These are phyloP conservation scores for Holothuria glaberrima DNA, from an alignment of 35 echinoderm and acorn worm species.

Conservation along the genomic window DNA sequence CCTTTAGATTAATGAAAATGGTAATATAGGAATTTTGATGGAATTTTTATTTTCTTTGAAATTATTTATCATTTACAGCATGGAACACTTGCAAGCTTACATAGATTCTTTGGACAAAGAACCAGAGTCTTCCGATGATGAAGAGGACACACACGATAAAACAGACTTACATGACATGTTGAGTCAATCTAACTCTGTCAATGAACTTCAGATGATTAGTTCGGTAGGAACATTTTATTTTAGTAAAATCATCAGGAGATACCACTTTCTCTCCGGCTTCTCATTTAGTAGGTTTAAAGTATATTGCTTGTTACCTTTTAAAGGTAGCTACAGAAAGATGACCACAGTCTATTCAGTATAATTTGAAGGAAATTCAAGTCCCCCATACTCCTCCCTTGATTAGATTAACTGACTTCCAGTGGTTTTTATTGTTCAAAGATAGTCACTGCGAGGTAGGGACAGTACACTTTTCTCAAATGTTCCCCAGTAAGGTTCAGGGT, in stretches of 20 bases:
- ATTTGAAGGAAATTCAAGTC: not conserved
- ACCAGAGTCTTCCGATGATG: conserved; percentile 70
- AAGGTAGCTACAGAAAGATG: too few relatives aligned
- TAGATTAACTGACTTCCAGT: not conserved
- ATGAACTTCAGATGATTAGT: conserved; percentile 82
- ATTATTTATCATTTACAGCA: conserved; percentile 32
- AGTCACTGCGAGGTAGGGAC: too few relatives aligned
- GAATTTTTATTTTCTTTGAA: not conserved
- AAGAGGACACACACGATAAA: conserved; percentile 52
- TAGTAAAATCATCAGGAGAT: not conserved
- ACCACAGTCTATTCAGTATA: too few relatives aligned
- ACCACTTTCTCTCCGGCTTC: too few relatives aligned
- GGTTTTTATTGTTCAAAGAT: not conserved
- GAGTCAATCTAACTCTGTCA: conserved; percentile 81
- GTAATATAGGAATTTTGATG: not conserved
- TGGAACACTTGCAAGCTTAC: conserved; percentile 94
- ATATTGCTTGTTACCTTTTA: too few relatives aligned
- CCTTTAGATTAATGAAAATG: not conserved
- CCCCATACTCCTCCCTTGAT: not conserved
- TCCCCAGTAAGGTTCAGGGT: too few relatives aligned
- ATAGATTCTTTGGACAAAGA: conserved; percentile 84
- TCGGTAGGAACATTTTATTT: conserved; percentile 64
- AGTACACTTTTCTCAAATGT: too few relatives aligned
- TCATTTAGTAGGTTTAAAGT: too few relatives aligned
- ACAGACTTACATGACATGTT: conserved; percentile 12